Evolutionary conservation across 2,797 vertebrate genomes (phyloP).

Genomic region (Champsocephalus gunnari): DNA sequence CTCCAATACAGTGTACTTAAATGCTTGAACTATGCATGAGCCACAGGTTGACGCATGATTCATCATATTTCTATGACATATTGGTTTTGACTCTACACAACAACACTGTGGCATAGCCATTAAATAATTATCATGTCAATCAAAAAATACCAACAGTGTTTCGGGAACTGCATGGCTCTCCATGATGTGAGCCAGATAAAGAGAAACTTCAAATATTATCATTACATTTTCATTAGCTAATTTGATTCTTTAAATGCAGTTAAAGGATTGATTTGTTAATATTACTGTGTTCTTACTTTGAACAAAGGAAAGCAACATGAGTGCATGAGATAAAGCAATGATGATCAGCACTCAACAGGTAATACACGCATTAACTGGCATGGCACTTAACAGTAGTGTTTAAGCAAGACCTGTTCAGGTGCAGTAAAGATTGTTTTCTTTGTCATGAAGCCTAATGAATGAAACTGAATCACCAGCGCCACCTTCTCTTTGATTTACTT

Average conservation of each 20-base stretch:
- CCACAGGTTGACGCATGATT: background rate
- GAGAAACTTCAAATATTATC: background rate
- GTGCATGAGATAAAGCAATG: background rate
- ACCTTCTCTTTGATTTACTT: conserved; percentile 17
- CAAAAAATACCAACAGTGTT: conserved; percentile 43
- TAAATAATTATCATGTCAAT: conserved; percentile 47
- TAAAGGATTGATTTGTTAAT: background rate
- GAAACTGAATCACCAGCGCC: background rate
- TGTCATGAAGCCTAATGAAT: conserved; percentile 9
- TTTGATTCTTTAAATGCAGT: background rate
- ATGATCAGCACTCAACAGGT: background rate
- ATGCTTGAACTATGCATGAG: conserved; percentile 1
- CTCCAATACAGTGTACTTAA: conserved; percentile 2
- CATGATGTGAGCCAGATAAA: background rate
- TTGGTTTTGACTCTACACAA: conserved; percentile 30
- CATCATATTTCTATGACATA: conserved; percentile 15
- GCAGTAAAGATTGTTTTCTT: background rate
- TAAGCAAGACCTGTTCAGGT: background rate
- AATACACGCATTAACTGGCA: background rate
- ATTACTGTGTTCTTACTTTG: background rate
- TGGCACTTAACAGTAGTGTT: background rate
- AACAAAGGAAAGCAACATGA: background rate
- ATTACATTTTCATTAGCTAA: background rate
- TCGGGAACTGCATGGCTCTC: background rate
- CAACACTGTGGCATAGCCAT: conserved; percentile 42